Percentiles rank a stretch among this genome's conserved stretches.
Evolutionary conservation across 2,888 invertebrate genomes (phyloP).

Genomic region (Campoplex nolae): DNA sequence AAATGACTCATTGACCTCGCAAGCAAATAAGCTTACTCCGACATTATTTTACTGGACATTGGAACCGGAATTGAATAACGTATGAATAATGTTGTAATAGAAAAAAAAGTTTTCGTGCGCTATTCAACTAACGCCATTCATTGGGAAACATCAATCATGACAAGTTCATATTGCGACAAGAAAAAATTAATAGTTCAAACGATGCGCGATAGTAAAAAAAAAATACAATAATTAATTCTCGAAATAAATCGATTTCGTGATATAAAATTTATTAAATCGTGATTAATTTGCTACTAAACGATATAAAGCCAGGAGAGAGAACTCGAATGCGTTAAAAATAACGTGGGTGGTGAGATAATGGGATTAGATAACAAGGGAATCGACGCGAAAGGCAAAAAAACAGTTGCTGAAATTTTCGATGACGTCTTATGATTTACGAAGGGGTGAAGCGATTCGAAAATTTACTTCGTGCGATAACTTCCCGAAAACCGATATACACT

Average conservation of each 20-base stretch:
- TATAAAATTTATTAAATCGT: neutral
- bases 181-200: conserved; percentile 9
- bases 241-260: neutral
- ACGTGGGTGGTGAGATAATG: neutral
- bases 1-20: neutral
- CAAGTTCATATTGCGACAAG: neutral
- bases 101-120: neutral
- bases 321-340: neutral
- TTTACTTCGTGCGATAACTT: neutral
- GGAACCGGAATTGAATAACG: neutral
- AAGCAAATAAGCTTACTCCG: neutral
- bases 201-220: neutral
- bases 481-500: neutral
- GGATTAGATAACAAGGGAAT: conserved; percentile 22
- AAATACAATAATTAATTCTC: neutral
- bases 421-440: neutral
- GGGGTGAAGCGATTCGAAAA: neutral
- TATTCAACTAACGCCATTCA: neutral
- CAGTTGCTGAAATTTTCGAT: neutral
- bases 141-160: neutral
- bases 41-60: neutral
- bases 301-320: neutral
- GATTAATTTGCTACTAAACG: neutral
- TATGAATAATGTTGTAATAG: neutral
- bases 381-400: neutral